Percentiles rank a stretch among this genome's conserved stretches.
These are phyloP conservation scores for Diorhabda carinulata DNA, from an alignment of 1,140 invertebrate species.

Conservation along the genomic window DNA sequence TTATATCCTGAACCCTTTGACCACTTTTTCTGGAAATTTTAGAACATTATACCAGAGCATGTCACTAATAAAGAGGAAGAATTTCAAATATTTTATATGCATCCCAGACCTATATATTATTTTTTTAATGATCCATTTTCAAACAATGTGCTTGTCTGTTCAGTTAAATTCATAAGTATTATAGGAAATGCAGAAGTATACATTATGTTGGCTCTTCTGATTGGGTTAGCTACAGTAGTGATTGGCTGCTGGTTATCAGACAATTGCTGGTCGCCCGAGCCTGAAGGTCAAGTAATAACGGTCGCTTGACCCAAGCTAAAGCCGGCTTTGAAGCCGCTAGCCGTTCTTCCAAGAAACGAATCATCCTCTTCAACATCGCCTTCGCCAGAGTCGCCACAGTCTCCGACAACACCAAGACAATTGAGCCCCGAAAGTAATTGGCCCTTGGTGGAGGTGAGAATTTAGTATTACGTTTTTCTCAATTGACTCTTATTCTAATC, in stretches of 20 bases:
- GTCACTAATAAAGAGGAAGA: no score
- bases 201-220: conserved; percentile 65
- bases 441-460: conserved; percentile 41
- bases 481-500: no score
- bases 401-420: conserved; percentile 11
- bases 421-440: conserved; percentile 45
- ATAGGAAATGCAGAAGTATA: conserved; percentile 68
- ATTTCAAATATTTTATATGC: no score
- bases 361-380: conserved; percentile 27
- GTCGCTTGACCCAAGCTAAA: conserved; percentile 62
- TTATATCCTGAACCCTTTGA: no score
- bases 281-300: conserved; percentile 57
- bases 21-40: no score
- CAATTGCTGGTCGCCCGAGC: conserved; percentile 71
- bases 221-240: conserved; percentile 66
- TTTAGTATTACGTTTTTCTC: background rate
- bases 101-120: no score
- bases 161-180: background rate
- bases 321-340: conserved; percentile 41
- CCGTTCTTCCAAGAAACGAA: conserved; percentile 29
- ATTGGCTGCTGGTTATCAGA: conserved; percentile 71
- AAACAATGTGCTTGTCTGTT: no score
- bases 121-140: no score
- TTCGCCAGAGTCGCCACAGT: conserved; percentile 19
- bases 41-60: no score